Percentiles rank a stretch among this genome's conserved stretches.
These are phyloP conservation scores for Goniozus legneri DNA, from an alignment of 1,140 invertebrate genomes.

Conservation along the genomic window DNA sequence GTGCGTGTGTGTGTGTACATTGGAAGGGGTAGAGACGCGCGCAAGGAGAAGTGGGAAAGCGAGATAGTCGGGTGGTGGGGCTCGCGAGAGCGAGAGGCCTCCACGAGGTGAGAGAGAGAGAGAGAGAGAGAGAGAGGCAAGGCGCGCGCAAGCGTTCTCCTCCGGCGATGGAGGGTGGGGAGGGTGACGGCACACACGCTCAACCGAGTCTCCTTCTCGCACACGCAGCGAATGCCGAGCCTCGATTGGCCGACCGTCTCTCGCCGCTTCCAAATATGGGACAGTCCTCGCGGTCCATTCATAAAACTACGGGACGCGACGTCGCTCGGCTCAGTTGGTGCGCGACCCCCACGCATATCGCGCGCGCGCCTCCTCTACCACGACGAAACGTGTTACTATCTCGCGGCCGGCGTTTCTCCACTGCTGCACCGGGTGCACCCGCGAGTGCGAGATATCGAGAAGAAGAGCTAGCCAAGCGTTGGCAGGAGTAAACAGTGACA, in stretches of 20 bases:
- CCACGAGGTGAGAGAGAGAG: constrained; percentile 2
- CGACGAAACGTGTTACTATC: too few species aligned
- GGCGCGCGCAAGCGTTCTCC: constrained; percentile 17
- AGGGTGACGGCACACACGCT: neutral
- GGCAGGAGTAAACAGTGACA: too few species aligned
- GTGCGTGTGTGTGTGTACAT: too few species aligned
- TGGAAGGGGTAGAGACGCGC: constrained; percentile 6
- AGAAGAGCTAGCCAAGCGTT: too few species aligned
- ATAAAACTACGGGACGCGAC: constrained; percentile 60
- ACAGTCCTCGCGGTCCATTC: constrained; percentile 61
- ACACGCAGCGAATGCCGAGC: constrained; percentile 22
- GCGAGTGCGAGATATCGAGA: too few species aligned
- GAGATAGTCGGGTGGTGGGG: constrained; percentile 4
- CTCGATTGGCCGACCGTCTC: constrained; percentile 53
- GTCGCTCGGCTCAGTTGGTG: constrained; percentile 51
- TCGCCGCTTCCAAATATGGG: constrained; percentile 59
- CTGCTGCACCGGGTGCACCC: too few species aligned
- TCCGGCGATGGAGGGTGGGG: constrained; percentile 16
- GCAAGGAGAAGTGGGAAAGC: constrained; percentile 6
- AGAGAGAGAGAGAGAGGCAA: constrained; percentile 6
- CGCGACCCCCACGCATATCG: constrained; percentile 55
- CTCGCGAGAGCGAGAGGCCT: constrained; percentile 6
- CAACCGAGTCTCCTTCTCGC: neutral
- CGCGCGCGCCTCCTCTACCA: constrained; percentile 38
- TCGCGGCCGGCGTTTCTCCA: too few species aligned